Conservation (phyloP, 2,797 vertebrate species). For the Danio aesculapii region DNA sequence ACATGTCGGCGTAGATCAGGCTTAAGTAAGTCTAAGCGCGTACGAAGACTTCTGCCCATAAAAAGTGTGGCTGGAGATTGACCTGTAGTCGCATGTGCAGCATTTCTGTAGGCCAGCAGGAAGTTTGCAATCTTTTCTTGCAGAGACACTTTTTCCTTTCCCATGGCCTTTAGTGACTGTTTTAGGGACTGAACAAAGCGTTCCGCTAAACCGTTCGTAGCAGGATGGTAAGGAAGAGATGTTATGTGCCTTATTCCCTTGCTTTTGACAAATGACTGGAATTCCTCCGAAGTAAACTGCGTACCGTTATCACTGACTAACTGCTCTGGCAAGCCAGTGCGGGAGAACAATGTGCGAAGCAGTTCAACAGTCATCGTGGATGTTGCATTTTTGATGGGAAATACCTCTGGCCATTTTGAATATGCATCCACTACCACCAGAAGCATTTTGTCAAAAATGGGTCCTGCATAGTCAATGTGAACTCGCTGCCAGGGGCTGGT, state of each 20-base stretch:
- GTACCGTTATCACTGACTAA: constrained; percentile 52
- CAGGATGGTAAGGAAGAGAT: constrained; percentile 43
- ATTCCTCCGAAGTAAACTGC: constrained; percentile 63
- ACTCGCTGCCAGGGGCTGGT: constrained; percentile 60
- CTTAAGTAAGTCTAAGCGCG: background rate
- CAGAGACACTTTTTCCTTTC: constrained; percentile 49
- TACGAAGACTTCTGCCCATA: background rate
- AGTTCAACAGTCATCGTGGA: constrained; percentile 17
- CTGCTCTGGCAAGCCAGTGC: constrained; percentile 31
- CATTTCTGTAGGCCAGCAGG: constrained; percentile 48
- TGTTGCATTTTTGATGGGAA: constrained; percentile 41
- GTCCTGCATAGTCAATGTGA: background rate
- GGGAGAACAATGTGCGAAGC: constrained; percentile 25
- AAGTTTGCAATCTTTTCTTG: constrained; percentile 56
- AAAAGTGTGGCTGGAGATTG: constrained; percentile 11
- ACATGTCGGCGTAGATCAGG: background rate
- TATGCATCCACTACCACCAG: constrained; percentile 29
- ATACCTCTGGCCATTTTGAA: constrained; percentile 43
- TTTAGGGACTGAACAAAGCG: constrained; percentile 55
- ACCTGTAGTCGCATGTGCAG: background rate
- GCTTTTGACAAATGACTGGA: background rate
- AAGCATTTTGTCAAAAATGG: constrained; percentile 32
- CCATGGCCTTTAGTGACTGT: constrained; percentile 62
- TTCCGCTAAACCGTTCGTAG: constrained; percentile 27
- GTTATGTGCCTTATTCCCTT: constrained; percentile 48